phyloP scores from a whole-genome alignment of 2,888 invertebrate species.

The Meteorus colon region DNA sequence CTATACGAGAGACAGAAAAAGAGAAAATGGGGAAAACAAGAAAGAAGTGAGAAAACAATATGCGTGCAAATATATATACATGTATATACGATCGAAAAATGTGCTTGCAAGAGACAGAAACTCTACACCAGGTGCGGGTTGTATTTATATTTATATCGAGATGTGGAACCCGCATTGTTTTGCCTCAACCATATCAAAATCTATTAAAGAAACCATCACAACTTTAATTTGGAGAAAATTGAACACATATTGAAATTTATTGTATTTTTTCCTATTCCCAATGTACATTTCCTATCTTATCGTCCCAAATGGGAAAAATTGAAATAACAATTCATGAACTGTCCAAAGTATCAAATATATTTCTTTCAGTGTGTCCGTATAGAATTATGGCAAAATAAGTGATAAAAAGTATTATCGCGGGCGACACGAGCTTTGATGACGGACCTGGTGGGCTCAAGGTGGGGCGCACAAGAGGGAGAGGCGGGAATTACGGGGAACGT shows the following conservation, averaged over 20 bases:
- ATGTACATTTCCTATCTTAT: too few relatives aligned
- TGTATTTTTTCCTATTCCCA: neutral
- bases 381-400: neutral
- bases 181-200: neutral
- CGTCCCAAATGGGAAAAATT: too few relatives aligned
- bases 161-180: conserved; percentile 8
- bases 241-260: neutral
- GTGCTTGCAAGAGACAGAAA: conserved; percentile 10
- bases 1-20: neutral
- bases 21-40: neutral
- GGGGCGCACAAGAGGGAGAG: conserved; percentile 46
- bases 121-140: conserved; percentile 5
- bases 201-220: neutral
- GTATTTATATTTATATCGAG: conserved; percentile 6
- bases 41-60: neutral
- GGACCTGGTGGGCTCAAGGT: conserved; percentile 28
- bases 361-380: neutral
- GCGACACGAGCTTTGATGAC: neutral
- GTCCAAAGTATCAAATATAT: too few relatives aligned
- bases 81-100: neutral
- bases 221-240: neutral
- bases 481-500: conserved; percentile 55
- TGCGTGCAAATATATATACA: neutral
- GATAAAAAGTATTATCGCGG: neutral
- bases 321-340: too few relatives aligned